phyloP scores from a whole-genome alignment of 2,888 invertebrate genomes.

The Hydrotaea diabolus region DNA sequence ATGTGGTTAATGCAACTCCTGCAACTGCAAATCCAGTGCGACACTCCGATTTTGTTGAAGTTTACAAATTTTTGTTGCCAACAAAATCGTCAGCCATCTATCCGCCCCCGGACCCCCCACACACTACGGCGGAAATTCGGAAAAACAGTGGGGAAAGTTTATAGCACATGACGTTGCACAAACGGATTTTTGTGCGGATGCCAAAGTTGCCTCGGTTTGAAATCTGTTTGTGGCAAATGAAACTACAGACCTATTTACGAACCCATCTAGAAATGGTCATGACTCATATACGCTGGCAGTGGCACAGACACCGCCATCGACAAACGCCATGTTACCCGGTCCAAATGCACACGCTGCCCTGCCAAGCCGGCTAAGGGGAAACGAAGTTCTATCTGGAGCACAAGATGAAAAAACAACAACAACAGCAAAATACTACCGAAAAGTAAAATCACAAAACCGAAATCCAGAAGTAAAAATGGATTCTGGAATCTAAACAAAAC shows the following conservation, averaged over 20 bases:
- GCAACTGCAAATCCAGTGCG: constrained; percentile 12
- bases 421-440: background rate
- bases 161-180: constrained; percentile 15
- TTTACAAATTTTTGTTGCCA: constrained; percentile 45
- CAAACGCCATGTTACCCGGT: too few species aligned
- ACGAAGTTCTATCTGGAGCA: background rate
- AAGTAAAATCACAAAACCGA: background rate
- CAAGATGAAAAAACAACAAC: too few species aligned
- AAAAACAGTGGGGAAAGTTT: constrained; percentile 30
- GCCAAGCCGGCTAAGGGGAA: constrained; percentile 16
- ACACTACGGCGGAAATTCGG: background rate
- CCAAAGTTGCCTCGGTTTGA: constrained; percentile 27
- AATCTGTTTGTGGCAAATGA: background rate
- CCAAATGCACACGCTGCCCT: too few species aligned
- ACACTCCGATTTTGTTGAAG: constrained; percentile 5
- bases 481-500: constrained; percentile 34
- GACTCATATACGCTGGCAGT: constrained; percentile 13
- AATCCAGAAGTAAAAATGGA: constrained; percentile 24
- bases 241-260: background rate
- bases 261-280: constrained; percentile 38
- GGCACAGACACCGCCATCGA: background rate
- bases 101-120: background rate
- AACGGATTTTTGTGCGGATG: constrained; percentile 45
- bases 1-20: constrained; percentile 16
- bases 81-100: constrained; percentile 12